Evolutionary conservation across 2,113 vertebrate species (phyloP), one percentile per base, ranked within the genome.

Genomic region (Gavia stellata): DNA sequence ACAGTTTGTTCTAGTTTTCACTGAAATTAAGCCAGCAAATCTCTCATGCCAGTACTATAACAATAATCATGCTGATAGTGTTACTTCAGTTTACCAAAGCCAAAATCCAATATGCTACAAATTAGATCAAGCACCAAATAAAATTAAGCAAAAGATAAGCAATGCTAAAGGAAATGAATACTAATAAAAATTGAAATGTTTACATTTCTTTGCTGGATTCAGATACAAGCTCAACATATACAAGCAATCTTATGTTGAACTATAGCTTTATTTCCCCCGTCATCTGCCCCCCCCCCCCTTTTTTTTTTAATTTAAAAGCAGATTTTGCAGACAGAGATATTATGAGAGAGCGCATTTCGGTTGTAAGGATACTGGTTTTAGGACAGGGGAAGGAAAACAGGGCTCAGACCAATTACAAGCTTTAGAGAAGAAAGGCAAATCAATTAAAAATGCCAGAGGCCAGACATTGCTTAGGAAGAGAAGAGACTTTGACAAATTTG

Each of bases 21-120:
- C 81, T 94, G 94, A 97, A 96, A 96, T 89, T 83, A 90, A 95
- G 97, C 96, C 96, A 97, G 75, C 59, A 81, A 71, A 86, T 92
- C 63, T 90, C 73, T 96, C 62, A 71, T 94, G 94, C 88, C 94
- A 95, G 78, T 61, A 71, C 40, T 82, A 47, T 63, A 92, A 90
- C 88, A 97, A 96, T 97, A 96, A 97, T 92, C 70, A 78, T 89
- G 90, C 63, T 90, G 94, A 91, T 95, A 94, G 70, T 65, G 56
- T 88, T 90, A 89, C 95, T 96, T 91, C 83, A 95, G 63, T 95
- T 94, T 95, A 91, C 85, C 65, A 71, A 94, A 94, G 92, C 87
- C 85, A 96, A 84, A 92, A 95, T 85, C 82, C 94, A 96, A 81
- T 81, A 74, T 72, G 87, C 82, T 83, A 68, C 94, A 94, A 94